Percentiles rank a stretch among this genome's conserved stretches.
Conservation (phyloP, 2,113 vertebrate genomes). For the Festucalex cinctus region DNA sequence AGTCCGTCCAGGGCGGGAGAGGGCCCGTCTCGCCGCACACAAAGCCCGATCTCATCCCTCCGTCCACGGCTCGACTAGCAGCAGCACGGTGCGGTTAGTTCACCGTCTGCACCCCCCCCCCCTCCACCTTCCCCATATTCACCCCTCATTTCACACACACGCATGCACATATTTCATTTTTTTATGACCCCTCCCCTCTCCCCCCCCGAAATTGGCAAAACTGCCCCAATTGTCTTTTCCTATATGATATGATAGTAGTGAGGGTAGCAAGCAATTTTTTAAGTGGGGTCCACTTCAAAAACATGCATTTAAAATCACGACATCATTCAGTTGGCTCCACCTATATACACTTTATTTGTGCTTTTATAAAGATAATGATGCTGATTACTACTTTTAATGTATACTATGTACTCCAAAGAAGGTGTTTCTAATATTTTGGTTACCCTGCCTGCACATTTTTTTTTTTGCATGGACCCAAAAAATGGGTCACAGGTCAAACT, state of each 20-base stretch:
- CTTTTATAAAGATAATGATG: neutral
- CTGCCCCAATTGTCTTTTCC: neutral
- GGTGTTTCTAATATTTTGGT: neutral
- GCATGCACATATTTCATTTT: neutral
- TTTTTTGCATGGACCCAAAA: no score
- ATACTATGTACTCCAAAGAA: no score
- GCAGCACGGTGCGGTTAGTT: constrained; percentile 80
- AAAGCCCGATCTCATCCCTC: constrained; percentile 75
- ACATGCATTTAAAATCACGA: no score
- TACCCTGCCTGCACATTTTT: no score
- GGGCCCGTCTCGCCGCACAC: constrained; percentile 76
- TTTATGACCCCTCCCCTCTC: neutral
- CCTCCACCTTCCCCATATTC: no score
- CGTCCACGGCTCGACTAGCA: constrained; percentile 72
- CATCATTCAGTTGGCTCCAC: no score
- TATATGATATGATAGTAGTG: neutral
- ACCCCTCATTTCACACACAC: constrained; percentile 1
- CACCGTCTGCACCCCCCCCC: constrained; percentile 62
- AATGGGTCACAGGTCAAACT: neutral
- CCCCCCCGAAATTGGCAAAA: neutral
- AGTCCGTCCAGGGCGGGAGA: constrained; percentile 75
- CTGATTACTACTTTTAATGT: no score
- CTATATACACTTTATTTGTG: neutral
- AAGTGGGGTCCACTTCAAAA: no score
- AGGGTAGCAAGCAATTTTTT: no score